Conservation (phyloP, 2,888 invertebrate genomes). For the Drosophila glabriapex region DNA sequence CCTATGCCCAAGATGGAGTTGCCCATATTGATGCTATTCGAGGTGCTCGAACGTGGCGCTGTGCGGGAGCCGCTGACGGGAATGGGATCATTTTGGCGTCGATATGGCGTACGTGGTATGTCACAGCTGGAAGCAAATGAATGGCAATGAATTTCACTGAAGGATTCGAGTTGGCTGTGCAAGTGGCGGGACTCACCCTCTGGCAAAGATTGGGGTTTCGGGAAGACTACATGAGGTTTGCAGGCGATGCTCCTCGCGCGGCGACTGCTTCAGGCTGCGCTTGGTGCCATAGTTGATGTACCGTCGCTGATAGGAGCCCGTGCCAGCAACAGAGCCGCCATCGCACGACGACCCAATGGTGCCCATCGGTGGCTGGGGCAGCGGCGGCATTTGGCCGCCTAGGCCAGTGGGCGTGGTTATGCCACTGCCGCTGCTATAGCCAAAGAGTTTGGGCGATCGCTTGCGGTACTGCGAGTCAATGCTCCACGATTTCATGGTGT, state of each 20-base stretch:
- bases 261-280: constrained; percentile 86
- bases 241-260: constrained; percentile 88
- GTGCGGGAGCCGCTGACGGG: constrained; percentile 86
- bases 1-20: constrained; percentile 85
- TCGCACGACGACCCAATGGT: constrained; percentile 58
- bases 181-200: constrained; percentile 86
- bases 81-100: constrained; percentile 86
- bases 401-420: constrained; percentile 81
- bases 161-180: background rate
- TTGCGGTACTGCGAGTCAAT: constrained; percentile 93
- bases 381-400: constrained; percentile 62
- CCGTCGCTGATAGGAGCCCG: constrained; percentile 86
- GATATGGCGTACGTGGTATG: constrained; percentile 93
- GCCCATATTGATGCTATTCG: constrained; percentile 84
- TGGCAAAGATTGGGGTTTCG: constrained; percentile 95
- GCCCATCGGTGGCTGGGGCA: constrained; percentile 60
- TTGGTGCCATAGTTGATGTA: constrained; percentile 86
- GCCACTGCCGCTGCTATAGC: constrained; percentile 85
- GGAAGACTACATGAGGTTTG: constrained; percentile 95
- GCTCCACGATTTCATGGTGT: constrained; percentile 93
- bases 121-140: constrained; percentile 87
- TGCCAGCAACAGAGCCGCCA: constrained; percentile 72
- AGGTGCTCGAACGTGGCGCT: constrained; percentile 87
- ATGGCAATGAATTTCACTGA: background rate
- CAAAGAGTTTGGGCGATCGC: constrained; percentile 87